Evolutionary conservation across 2,888 invertebrate species (phyloP).

Genomic region (Microchrysa polita): DNA sequence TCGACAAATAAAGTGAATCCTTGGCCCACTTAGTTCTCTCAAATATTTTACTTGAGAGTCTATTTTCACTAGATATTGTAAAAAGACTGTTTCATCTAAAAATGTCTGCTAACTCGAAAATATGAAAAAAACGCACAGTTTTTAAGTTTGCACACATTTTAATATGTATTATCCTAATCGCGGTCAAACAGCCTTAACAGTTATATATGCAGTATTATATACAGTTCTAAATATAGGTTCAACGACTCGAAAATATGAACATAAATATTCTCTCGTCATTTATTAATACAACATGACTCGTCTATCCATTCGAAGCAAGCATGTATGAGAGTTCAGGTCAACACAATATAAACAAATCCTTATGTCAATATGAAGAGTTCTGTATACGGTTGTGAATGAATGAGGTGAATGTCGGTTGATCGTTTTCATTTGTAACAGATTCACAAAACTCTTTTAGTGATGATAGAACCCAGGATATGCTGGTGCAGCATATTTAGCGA

Average conservation of each 20-base stretch:
- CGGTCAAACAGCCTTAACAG: constrained; percentile 65
- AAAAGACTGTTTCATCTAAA: no score
- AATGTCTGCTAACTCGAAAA: no score
- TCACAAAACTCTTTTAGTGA: not conserved
- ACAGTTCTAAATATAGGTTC: constrained; percentile 44
- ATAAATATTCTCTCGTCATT: constrained; percentile 28
- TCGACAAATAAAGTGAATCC: no score
- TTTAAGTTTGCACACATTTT: constrained; percentile 55
- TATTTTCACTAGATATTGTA: no score
- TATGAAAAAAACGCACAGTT: no score
- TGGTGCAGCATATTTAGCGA: constrained; percentile 52
- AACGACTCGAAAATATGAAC: constrained; percentile 13
- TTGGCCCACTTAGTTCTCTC: no score
- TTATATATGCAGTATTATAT: constrained; percentile 46
- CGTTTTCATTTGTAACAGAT: constrained; percentile 16
- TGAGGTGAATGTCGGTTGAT: constrained; percentile 41
- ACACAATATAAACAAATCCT: constrained; percentile 32
- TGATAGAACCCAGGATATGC: constrained; percentile 47
- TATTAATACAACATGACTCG: constrained; percentile 42
- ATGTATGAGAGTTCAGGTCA: constrained; percentile 27
- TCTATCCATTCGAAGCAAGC: constrained; percentile 33
- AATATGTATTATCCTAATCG: constrained; percentile 58
- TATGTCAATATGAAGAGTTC: constrained; percentile 36
- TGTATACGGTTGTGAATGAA: constrained; percentile 1
- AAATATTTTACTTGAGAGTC: no score